A percentile compares a stretch with the other conserved stretches of the same genome.
Evolutionary conservation across 2,113 vertebrate genomes (phyloP).

Genomic region (Dromaius novaehollandiae): DNA sequence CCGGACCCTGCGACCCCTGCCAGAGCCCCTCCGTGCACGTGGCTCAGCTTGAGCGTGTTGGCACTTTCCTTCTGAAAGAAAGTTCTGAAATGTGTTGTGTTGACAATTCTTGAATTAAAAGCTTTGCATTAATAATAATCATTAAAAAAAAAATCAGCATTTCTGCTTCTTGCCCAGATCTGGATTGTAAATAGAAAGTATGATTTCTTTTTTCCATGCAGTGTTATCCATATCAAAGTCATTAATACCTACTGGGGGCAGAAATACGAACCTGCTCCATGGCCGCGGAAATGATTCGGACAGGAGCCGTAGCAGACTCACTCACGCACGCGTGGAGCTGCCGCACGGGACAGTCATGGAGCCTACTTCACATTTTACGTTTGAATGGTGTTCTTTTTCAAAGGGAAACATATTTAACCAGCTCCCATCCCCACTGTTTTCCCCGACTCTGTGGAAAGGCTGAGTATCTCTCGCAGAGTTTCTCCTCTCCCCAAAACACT

Average conservation of each 20-base stretch:
- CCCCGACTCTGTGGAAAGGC: neutral
- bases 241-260: neutral
- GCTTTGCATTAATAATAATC: neutral
- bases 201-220: neutral
- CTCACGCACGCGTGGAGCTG: neutral
- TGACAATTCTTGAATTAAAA: neutral
- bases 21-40: neutral
- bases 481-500: neutral
- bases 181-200: neutral
- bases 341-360: neutral
- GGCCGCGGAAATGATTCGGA: neutral
- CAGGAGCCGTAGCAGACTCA: conserved; percentile 3
- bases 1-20: neutral
- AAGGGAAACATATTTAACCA: conserved; percentile 23
- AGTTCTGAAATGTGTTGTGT: neutral
- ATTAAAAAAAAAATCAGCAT: neutral
- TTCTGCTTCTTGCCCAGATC: neutral
- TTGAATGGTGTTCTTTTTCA: neutral
- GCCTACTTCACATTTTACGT: neutral
- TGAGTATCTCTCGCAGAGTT: neutral
- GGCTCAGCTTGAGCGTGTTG: neutral
- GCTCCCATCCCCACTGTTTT: neutral
- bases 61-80: neutral
- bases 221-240: neutral
- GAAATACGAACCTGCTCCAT: fast-evolving